Percentiles rank a stretch among this genome's conserved stretches.
These are phyloP conservation scores for Galaxea fascicularis DNA, from an alignment of 92 coral and sea anemone species.

Conservation along the genomic window DNA sequence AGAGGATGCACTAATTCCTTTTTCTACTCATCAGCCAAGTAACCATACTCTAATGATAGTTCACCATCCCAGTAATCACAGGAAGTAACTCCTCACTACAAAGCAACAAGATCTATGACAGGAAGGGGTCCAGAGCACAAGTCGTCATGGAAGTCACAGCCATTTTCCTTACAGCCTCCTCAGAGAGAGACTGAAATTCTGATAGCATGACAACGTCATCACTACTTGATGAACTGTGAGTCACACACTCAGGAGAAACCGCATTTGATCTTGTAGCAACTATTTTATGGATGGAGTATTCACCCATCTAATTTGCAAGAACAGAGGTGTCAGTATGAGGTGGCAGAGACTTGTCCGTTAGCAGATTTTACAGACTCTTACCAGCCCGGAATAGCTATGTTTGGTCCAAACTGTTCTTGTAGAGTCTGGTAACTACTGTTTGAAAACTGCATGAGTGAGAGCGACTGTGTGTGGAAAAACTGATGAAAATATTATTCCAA, in stretches of 20 bases:
- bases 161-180: no score
- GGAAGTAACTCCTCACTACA: slow-evolving; percentile 45
- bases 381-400: slow-evolving; percentile 48
- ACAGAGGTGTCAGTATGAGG: slow-evolving; percentile 44
- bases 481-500: slow-evolving; percentile 25
- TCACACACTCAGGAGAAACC: slow-evolving; percentile 2
- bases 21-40: slow-evolving; percentile 37
- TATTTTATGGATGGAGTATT: no score
- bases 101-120: background rate
- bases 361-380: slow-evolving; percentile 43
- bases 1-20: slow-evolving; percentile 27
- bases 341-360: no score
- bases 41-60: slow-evolving; percentile 29
- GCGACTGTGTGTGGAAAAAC: background rate
- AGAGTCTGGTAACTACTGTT: slow-evolving; percentile 36
- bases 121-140: slow-evolving; percentile 42
- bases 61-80: slow-evolving; percentile 33
- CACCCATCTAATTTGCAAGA: no score
- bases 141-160: slow-evolving; percentile 16
- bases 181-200: background rate
- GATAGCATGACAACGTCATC: background rate
- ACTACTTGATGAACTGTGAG: background rate
- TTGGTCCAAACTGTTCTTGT: no score
- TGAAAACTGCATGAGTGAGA: background rate
- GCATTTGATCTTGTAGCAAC: background rate